These are phyloP conservation scores for Gymnocypris eckloni DNA, from an alignment of 2,797 vertebrate species.

Conservation along the genomic window DNA sequence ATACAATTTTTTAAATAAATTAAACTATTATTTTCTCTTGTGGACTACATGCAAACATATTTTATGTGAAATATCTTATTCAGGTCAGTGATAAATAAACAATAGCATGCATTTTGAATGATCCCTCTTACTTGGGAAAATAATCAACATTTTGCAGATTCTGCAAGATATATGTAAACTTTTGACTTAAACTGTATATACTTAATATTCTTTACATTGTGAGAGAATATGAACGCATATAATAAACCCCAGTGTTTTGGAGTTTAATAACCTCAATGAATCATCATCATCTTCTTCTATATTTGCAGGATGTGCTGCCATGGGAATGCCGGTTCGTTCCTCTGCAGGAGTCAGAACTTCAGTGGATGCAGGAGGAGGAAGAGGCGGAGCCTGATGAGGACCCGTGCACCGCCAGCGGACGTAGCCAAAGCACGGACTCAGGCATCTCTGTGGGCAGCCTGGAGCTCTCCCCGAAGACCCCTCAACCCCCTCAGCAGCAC, in stretches of 20 bases:
- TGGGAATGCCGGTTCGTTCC: constrained; percentile 71
- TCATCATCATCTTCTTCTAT: neutral
- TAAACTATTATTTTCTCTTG: no score
- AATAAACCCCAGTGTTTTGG: neutral
- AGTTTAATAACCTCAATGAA: neutral
- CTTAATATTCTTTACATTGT: constrained; percentile 3
- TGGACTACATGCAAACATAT: no score
- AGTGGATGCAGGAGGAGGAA: constrained; percentile 60
- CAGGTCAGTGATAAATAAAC: no score
- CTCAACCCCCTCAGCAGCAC: constrained; percentile 52
- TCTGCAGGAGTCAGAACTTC: constrained; percentile 62
- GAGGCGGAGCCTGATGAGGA: constrained; percentile 56
- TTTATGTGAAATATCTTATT: no score
- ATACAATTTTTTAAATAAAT: no score
- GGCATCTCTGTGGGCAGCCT: constrained; percentile 68
- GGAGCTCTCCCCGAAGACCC: constrained; percentile 63
- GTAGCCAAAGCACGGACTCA: constrained; percentile 68
- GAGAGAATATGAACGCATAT: neutral
- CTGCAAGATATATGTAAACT: no score
- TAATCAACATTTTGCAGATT: no score
- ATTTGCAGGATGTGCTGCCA: constrained; percentile 62
- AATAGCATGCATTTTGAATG: no score
- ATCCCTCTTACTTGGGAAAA: no score
- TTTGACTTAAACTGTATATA: no score
- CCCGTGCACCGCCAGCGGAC: constrained; percentile 51